Evolutionary conservation across 2,113 vertebrate genomes (phyloP).

Genomic region (Gulo gulo): DNA sequence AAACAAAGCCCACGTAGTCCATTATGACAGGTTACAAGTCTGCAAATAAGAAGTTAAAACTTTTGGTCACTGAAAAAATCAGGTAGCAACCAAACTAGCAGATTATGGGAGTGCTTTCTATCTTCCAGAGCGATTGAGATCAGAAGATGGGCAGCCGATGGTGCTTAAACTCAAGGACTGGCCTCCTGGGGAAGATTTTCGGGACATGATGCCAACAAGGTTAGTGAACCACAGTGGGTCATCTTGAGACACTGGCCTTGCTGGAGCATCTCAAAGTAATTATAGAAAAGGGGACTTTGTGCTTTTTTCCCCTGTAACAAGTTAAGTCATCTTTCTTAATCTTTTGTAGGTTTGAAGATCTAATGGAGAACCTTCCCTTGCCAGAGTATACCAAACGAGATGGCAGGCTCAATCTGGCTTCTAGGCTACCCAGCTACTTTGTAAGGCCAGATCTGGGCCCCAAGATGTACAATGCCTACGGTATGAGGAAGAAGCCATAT

Average conservation of each 20-base stretch:
- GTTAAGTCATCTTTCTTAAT: conserved; percentile 51
- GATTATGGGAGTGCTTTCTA: conserved; percentile 28
- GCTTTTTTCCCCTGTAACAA: not conserved
- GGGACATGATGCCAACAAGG: conserved; percentile 99
- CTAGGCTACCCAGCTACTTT: conserved; percentile 97
- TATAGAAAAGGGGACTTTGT: not conserved
- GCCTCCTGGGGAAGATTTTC: conserved; percentile 99
- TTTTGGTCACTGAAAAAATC: not conserved
- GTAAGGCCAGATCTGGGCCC: conserved; percentile 97
- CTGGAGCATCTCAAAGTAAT: not conserved
- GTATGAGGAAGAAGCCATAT: conserved; percentile 82
- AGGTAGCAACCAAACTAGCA: not conserved
- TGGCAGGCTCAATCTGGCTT: conserved; percentile 96
- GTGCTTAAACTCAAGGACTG: conserved; percentile 99
- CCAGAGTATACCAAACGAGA: conserved; percentile 99
- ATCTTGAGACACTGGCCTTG: not conserved
- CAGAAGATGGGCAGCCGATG: conserved; percentile 94
- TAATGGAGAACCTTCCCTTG: conserved; percentile 98
- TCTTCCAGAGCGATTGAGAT: conserved; percentile 91
- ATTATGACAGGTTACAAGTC: not conserved
- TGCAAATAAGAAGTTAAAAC: not conserved
- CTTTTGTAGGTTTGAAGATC: conserved; percentile 92
- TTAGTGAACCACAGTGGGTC: conserved; percentile 66
- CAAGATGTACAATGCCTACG: conserved; percentile 99
- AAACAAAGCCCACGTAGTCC: not conserved